Conservation (phyloP, 2,113 vertebrate species). For the Sander lucioperca region DNA sequence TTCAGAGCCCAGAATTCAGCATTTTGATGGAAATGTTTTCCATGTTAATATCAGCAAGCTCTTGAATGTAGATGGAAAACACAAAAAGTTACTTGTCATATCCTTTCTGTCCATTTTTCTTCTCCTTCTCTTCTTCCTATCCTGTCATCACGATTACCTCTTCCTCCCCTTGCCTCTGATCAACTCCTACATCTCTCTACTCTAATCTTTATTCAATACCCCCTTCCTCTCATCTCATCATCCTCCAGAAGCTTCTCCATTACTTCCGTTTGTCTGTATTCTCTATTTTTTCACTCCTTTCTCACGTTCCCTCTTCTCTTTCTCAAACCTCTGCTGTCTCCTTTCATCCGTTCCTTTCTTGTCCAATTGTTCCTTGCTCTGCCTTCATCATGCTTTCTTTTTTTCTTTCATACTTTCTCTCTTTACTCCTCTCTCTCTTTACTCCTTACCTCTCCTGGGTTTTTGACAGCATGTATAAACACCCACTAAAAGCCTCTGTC, state of each 20-base stretch:
- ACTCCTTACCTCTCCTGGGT: conserved; percentile 35
- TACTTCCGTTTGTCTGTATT: not conserved
- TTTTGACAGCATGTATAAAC: conserved; percentile 65
- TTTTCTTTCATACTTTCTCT: not conserved
- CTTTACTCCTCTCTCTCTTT: conserved; percentile 23
- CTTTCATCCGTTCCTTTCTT: not conserved
- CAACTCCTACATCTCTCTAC: not conserved
- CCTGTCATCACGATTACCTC: not conserved
- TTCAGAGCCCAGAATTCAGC: not conserved
- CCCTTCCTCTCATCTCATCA: conserved; percentile 11
- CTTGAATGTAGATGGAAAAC: not conserved
- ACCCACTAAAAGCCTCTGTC: conserved; percentile 63
- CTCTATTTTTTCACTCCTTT: not conserved
- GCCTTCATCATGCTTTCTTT: not conserved
- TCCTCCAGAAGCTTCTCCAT: not conserved
- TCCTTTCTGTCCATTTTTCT: not conserved
- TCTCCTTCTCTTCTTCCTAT: not conserved
- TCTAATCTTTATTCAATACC: not conserved
- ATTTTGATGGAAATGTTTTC: not conserved
- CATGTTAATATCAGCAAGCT: not conserved
- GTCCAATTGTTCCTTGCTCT: not conserved
- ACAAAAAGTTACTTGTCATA: not conserved
- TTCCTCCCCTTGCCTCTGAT: not conserved
- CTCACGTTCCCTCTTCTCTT: not conserved
- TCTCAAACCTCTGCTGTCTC: not conserved